Conservation (phyloP, 2,113 vertebrate genomes). For the Oceanodroma tethys region DNA sequence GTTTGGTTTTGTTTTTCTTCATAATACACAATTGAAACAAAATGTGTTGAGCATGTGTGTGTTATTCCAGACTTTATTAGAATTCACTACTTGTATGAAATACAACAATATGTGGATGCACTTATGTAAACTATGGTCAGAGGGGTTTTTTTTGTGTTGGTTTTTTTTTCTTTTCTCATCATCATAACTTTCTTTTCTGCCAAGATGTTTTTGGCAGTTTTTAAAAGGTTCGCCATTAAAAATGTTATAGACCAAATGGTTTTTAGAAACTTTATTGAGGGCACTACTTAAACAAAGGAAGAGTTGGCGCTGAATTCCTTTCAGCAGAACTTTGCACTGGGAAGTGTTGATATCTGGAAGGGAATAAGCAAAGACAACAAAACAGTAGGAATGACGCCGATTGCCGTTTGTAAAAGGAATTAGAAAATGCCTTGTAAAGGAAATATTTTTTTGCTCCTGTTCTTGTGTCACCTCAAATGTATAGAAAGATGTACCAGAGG, state of each 20-base stretch:
- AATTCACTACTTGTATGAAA: conserved; percentile 70
- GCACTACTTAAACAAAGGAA: conserved; percentile 55
- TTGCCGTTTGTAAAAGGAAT: conserved; percentile 31
- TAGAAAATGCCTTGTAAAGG: conserved; percentile 35
- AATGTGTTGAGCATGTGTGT: conserved; percentile 74
- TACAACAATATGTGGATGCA: conserved; percentile 74
- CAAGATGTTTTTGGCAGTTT: conserved; percentile 77
- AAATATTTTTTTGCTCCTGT: not conserved
- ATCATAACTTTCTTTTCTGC: conserved; percentile 72
- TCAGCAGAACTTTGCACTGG: conserved; percentile 59
- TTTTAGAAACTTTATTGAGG: conserved; percentile 69
- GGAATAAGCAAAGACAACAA: conserved; percentile 51
- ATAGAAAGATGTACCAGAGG: not conserved
- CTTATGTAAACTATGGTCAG: conserved; percentile 73
- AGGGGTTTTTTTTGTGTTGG: not conserved
- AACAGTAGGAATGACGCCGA: conserved; percentile 8
- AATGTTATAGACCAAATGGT: conserved; percentile 73
- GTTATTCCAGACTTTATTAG: conserved; percentile 68
- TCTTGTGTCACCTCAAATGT: conserved; percentile 4
- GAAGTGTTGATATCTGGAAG: conserved; percentile 55
- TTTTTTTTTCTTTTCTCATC: not conserved
- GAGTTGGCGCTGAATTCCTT: conserved; percentile 22
- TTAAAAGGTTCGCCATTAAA: conserved; percentile 77
- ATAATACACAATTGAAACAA: conserved; percentile 51
- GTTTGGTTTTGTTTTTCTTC: conserved; percentile 41